These are phyloP conservation scores for Epizoanthus stellaris DNA, from an alignment of 92 coral and sea anemone genomes.

Conservation along the genomic window DNA sequence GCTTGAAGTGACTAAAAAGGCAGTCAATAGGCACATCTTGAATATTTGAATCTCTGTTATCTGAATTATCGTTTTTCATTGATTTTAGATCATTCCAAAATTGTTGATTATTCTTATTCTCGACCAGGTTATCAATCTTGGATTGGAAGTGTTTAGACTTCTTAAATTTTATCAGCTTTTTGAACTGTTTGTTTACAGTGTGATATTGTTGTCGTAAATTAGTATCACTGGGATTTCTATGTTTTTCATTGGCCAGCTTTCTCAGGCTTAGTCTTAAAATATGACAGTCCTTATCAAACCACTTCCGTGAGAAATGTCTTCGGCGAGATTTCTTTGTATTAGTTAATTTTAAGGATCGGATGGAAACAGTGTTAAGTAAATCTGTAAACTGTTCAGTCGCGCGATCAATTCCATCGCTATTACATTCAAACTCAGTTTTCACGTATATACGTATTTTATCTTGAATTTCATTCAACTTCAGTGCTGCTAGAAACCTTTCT, in stretches of 20 bases:
- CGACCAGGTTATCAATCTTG: slow-evolving; percentile 1
- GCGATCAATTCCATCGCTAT: too few species aligned
- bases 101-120: background rate
- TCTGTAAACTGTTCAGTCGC: too few species aligned
- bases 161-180: background rate
- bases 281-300: slow-evolving; percentile 17
- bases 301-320: background rate
- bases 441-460: too few species aligned
- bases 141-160: background rate
- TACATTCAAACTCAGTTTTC: too few species aligned
- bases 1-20: background rate
- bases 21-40: background rate
- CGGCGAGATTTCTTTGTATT: background rate
- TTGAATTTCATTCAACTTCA: too few species aligned
- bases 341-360: background rate
- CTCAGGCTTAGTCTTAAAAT: background rate
- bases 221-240: background rate
- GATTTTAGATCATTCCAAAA: slow-evolving; percentile 6
- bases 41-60: background rate
- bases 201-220: slow-evolving; percentile 10
- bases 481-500: background rate
- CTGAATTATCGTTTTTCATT: background rate
- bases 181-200: background rate
- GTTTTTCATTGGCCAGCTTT: background rate
- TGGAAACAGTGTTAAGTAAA: background rate